These are phyloP conservation scores for Sesamia nonagrioides DNA, from an alignment of 1,140 invertebrate species.

Conservation along the genomic window DNA sequence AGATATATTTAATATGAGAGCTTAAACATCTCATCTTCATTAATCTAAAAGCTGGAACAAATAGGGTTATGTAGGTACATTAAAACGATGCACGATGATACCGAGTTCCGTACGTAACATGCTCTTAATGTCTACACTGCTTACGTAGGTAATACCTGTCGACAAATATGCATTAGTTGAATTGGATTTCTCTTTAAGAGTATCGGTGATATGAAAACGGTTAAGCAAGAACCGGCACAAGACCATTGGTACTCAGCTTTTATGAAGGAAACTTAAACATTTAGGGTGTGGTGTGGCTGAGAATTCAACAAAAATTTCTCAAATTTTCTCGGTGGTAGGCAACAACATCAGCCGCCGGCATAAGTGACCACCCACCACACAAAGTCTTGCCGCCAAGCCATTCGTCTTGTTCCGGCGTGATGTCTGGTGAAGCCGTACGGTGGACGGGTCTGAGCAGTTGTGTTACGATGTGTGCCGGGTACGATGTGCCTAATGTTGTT, in stretches of 20 bases:
- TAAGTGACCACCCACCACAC: no score
- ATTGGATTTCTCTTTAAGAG: conserved; percentile 27
- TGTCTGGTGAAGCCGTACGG: no score
- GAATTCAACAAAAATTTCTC: no score
- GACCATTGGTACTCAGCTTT: no score
- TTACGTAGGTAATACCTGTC: conserved; percentile 2
- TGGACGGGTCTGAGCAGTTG: no score
- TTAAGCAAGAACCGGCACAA: background rate
- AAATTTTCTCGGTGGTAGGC: no score
- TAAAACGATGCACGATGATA: background rate
- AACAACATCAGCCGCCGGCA: no score
- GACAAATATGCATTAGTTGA: conserved; percentile 36
- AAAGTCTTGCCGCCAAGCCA: no score
- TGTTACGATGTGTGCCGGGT: no score
- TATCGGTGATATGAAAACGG: conserved; percentile 10
- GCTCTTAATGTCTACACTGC: background rate
- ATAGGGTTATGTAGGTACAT: background rate
- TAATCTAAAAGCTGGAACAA: background rate
- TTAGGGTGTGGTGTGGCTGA: background rate
- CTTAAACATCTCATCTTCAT: background rate
- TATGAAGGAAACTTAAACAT: background rate
- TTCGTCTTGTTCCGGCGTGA: no score
- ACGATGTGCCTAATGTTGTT: no score
- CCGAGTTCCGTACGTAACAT: background rate
- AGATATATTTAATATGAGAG: no score